Conservation (phyloP, 2,797 vertebrate species). For the Gila robusta region DNA sequence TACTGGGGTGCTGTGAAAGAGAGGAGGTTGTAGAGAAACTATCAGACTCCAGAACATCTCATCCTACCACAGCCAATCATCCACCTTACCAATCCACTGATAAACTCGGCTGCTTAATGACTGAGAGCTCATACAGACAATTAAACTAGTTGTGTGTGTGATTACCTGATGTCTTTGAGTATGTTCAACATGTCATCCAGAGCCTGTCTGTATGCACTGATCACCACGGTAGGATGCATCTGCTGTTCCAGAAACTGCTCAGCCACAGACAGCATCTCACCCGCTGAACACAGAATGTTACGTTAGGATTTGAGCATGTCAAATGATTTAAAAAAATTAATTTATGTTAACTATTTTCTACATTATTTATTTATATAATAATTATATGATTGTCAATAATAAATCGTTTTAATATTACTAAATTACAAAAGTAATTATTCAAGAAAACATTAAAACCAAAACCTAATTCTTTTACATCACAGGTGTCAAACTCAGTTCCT, state of each 20-base stretch:
- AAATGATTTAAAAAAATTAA: background rate
- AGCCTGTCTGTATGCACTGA: slow-evolving; percentile 91
- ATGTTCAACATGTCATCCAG: slow-evolving; percentile 91
- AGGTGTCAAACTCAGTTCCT: too few species aligned
- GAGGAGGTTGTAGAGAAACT: background rate
- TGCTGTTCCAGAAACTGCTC: slow-evolving; percentile 97
- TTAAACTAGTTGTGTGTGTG: background rate
- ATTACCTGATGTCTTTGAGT: slow-evolving; percentile 91
- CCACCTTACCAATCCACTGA: background rate
- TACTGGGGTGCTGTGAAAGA: slow-evolving; percentile 81
- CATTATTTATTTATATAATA: background rate
- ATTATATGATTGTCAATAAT: background rate
- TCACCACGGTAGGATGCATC: slow-evolving; percentile 95
- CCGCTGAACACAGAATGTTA: slow-evolving; percentile 75
- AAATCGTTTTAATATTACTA: background rate
- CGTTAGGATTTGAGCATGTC: background rate
- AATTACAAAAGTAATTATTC: background rate
- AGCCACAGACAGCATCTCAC: slow-evolving; percentile 93
- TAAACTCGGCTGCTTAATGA: background rate
- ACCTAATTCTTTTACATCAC: too few species aligned
- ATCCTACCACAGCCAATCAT: background rate
- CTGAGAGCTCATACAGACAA: background rate
- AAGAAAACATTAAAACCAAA: background rate
- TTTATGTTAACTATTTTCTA: background rate
- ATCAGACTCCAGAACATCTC: slow-evolving; percentile 7